Evolutionary conservation across 2,888 invertebrate genomes (phyloP).

Genomic region (Myathropa florea): DNA sequence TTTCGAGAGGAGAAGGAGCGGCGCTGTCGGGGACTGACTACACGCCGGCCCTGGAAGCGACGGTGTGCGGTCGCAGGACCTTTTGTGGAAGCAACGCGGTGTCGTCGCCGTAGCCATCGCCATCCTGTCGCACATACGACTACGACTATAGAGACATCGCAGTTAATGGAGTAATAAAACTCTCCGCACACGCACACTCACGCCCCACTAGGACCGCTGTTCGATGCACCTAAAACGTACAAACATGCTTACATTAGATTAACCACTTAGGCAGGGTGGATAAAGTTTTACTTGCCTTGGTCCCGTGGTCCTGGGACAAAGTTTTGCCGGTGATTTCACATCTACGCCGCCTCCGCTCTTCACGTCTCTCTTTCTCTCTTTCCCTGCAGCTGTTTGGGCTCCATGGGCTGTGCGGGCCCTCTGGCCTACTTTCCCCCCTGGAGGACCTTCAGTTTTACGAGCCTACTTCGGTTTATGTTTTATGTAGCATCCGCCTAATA

Average conservation of each 20-base stretch:
- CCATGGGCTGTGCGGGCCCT: background rate
- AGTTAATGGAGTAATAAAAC: conserved; percentile 70
- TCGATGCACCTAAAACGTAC: conserved; percentile 52
- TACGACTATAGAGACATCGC: conserved; percentile 43
- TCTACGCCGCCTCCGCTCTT: background rate
- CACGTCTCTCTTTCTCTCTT: too few species aligned
- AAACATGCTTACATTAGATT: conserved; percentile 67
- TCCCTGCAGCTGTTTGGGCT: background rate
- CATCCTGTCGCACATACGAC: conserved; percentile 22
- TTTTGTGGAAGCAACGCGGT: conserved; percentile 18
- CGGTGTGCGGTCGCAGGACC: conserved; percentile 49
- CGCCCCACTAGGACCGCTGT: background rate
- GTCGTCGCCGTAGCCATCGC: conserved; percentile 11
- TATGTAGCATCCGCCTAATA: conserved; percentile 61
- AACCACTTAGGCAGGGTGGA: conserved; percentile 59
- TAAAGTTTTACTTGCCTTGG: conserved; percentile 57
- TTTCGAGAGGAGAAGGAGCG: conserved; percentile 33
- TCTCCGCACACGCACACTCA: conserved; percentile 24
- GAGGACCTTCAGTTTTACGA: conserved; percentile 59
- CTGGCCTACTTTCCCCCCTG: background rate
- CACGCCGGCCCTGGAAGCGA: background rate
- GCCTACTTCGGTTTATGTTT: conserved; percentile 66
- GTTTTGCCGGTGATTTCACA: conserved; percentile 62
- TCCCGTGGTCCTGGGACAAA: conserved; percentile 47
- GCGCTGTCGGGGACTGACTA: conserved; percentile 4